A percentile compares a stretch with the other conserved stretches of the same genome.
phyloP scores from a whole-genome alignment of 2,888 invertebrate genomes.

The Hirtodrosophila histrioides region DNA sequence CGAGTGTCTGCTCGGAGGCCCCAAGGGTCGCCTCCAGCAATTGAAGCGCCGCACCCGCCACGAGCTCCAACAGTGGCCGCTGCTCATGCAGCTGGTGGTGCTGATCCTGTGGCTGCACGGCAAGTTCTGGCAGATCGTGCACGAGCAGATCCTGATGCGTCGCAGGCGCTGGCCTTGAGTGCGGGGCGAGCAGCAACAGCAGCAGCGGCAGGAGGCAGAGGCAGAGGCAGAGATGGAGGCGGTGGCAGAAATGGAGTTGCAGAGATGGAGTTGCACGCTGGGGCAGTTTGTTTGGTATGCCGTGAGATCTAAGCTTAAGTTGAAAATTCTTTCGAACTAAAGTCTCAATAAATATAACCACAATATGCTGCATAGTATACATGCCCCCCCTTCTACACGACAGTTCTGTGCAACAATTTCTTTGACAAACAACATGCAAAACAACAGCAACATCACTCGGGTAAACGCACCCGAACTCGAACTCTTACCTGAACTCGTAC shows the following conservation, averaged over 20 bases:
- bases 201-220: constrained; percentile 3
- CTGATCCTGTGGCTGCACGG: constrained; percentile 82
- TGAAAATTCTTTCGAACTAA: constrained; percentile 44
- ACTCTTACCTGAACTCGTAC: constrained; percentile 15
- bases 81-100: constrained; percentile 81
- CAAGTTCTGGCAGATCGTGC: constrained; percentile 81
- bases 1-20: constrained; percentile 36
- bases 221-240: too few relatives aligned
- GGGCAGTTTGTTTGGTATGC: constrained; percentile 44
- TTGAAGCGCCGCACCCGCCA: constrained; percentile 78
- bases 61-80: constrained; percentile 82
- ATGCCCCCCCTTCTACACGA: constrained; percentile 3
- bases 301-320: constrained; percentile 61
- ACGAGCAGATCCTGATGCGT: constrained; percentile 71
- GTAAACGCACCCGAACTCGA: constrained; percentile 7
- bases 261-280: neutral
- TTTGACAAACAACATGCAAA: constrained; percentile 17
- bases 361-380: constrained; percentile 59
- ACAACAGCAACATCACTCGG: constrained; percentile 23
- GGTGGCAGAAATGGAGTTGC: neutral
- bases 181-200: neutral
- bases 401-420: constrained; percentile 12
- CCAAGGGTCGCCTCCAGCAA: constrained; percentile 62
- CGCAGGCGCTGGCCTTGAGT: constrained; percentile 71
- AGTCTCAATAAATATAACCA: constrained; percentile 62